Conservation (phyloP, 1,140 invertebrate genomes). For the Palaemon carinicauda region DNA sequence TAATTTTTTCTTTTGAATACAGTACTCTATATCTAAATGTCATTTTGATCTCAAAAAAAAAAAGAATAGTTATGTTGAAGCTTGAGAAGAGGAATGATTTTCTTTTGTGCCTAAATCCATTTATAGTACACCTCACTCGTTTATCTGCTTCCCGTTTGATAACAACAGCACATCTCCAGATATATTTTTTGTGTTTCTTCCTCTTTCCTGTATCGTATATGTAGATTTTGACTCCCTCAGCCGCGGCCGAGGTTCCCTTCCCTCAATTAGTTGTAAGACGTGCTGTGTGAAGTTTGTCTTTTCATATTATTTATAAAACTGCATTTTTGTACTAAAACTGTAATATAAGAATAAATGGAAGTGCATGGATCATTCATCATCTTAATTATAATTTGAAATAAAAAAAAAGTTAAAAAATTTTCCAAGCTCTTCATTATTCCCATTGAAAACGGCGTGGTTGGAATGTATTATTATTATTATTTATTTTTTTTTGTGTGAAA, state of each 20-base stretch:
- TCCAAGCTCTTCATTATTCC: no score
- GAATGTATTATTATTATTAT: no score
- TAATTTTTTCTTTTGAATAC: no score
- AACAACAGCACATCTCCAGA: constrained; percentile 38
- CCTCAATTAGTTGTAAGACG: constrained; percentile 50
- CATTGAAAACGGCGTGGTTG: no score
- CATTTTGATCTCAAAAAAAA: constrained; percentile 46
- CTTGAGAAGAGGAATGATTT: neutral
- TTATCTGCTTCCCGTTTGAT: constrained; percentile 21
- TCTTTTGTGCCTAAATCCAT: constrained; percentile 7
- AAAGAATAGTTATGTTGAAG: neutral
- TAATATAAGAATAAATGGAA: constrained; percentile 56
- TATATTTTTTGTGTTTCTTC: constrained; percentile 41
- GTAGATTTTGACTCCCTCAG: neutral
- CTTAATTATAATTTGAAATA: no score
- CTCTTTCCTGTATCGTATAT: constrained; percentile 38
- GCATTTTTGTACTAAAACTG: constrained; percentile 53
- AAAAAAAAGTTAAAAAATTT: no score
- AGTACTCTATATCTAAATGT: constrained; percentile 45
- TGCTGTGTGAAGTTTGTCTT: constrained; percentile 55
- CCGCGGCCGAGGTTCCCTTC: constrained; percentile 20
- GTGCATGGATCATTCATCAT: constrained; percentile 19
- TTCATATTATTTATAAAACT: constrained; percentile 56
- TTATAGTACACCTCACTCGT: constrained; percentile 2
- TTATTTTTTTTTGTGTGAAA: no score